phyloP scores from a whole-genome alignment of 2,113 vertebrate species.

The Melierax canorus region DNA sequence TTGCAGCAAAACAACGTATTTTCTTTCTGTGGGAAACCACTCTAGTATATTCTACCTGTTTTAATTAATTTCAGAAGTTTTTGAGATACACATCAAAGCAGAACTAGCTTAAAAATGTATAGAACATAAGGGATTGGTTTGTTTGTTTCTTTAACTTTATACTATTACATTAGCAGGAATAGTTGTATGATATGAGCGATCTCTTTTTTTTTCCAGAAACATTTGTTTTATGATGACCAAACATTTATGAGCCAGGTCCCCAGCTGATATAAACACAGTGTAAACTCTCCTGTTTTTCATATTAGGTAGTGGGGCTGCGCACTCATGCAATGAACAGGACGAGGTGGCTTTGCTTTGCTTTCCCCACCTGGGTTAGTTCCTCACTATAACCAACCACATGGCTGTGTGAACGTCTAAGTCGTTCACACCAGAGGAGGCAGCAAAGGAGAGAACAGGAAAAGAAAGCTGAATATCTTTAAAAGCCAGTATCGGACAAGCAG shows the following conservation, averaged over 20 bases:
- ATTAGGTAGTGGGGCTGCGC: not conserved
- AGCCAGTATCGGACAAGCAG: not conserved
- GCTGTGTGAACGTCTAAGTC: not conserved
- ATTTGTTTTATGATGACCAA: not conserved
- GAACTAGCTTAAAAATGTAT: not conserved
- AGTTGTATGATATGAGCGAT: not conserved
- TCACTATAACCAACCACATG: not conserved
- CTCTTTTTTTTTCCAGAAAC: not conserved
- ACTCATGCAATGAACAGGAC: not conserved
- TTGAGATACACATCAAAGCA: not conserved
- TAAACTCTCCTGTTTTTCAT: not conserved
- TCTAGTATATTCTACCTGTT: not conserved
- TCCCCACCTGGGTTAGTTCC: not conserved
- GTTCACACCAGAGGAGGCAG: not conserved
- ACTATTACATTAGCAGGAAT: not conserved
- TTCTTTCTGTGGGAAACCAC: not conserved
- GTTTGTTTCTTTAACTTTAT: not conserved
- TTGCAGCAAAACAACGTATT: not conserved
- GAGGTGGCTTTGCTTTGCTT: not conserved
- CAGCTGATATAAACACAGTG: not conserved
- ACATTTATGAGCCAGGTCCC: not conserved
- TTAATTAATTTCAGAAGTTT: not conserved
- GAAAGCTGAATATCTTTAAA: not conserved
- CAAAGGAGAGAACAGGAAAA: not conserved
- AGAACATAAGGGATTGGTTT: not conserved